Evolutionary conservation across 30 jellyfish, hydroid and myxozoan species (phyloP), one percentile per base, ranked within the genome.

Genomic region (Sanderia malayensis): DNA sequence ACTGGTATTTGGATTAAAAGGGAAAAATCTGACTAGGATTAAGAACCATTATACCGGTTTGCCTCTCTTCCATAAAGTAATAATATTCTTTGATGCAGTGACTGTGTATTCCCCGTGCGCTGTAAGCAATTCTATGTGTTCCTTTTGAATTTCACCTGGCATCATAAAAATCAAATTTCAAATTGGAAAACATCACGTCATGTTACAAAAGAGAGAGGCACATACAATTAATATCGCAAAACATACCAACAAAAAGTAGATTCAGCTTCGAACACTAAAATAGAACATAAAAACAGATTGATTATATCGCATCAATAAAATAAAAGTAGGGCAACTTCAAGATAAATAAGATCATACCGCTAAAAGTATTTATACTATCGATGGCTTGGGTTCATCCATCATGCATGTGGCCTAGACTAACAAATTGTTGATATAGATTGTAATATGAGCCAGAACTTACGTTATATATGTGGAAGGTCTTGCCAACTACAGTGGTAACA

Each of bases 401-500:
- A n/a, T n/a, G n/a, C n/a, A n/a, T n/a, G n/a, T n/a, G n/a, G n/a
- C n/a, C n/a, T n/a, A n/a, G n/a, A n/a, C n/a, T n/a, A n/a, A n/a
- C n/a, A n/a, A n/a, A n/a, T n/a, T n/a, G n/a, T n/a, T n/a, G n/a
- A n/a, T n/a, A n/a, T n/a, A n/a, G n/a, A n/a, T n/a, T n/a, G n/a
- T n/a, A n/a, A n/a, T n/a, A n/a, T 29, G 17, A 33, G 25, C 17
- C 27, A 49, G 18, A 44, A 66, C 95, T 73, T 46, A 89, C 97
- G 61, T 90, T 90, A 64, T 90, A 90, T 41, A 80, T 72, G 44
- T 90, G 98, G 67, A 76, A 90, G 1, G 96, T 32, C 49, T 64
- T 76, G 52, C 98, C 98, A 78, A 90, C 98, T 18, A 77, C 87
- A 20, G 98, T 90, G 1, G 98, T 90, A 20, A 90, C 92, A 31